Conservation (phyloP, 2,113 vertebrate genomes). For the Campylomormyrus numenius region DNA sequence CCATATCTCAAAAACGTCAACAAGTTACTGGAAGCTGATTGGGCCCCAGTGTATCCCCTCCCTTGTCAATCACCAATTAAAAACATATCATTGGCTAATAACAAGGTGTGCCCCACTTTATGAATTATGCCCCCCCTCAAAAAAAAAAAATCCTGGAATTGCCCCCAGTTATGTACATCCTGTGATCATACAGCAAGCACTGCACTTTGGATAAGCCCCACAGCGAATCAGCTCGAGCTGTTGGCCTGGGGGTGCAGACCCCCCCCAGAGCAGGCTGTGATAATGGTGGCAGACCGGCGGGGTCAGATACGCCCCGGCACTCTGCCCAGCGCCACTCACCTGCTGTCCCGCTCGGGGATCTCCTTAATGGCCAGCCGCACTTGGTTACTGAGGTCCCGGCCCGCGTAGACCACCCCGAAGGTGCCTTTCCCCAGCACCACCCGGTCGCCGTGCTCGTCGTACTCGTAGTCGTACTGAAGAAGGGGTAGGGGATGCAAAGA, state of each 20-base stretch:
- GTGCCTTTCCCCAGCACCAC: constrained; percentile 92
- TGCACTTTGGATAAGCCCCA: background rate
- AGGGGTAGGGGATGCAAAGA: background rate
- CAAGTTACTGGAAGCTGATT: background rate
- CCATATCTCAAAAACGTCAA: no score
- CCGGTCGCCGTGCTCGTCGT: constrained; percentile 87
- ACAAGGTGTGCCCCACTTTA: background rate
- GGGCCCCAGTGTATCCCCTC: no score
- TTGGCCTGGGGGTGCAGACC: background rate
- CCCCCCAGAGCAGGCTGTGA: background rate
- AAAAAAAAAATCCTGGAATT: background rate
- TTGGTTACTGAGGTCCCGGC: constrained; percentile 95
- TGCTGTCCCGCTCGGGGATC: constrained; percentile 94
- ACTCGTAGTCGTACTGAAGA: constrained; percentile 92
- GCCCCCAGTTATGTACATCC: background rate
- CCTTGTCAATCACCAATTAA: background rate
- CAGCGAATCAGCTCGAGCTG: background rate
- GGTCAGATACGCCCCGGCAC: background rate
- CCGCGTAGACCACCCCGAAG: constrained; percentile 90
- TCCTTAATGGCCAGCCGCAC: constrained; percentile 97
- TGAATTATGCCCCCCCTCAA: background rate
- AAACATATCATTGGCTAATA: background rate
- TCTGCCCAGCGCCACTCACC: constrained; percentile 54
- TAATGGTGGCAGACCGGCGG: background rate
- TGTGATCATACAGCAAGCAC: background rate